Evolutionary conservation across 2,797 vertebrate genomes (phyloP), one percentile per base, ranked within the genome.

Genomic region (Apogon talboti): DNA sequence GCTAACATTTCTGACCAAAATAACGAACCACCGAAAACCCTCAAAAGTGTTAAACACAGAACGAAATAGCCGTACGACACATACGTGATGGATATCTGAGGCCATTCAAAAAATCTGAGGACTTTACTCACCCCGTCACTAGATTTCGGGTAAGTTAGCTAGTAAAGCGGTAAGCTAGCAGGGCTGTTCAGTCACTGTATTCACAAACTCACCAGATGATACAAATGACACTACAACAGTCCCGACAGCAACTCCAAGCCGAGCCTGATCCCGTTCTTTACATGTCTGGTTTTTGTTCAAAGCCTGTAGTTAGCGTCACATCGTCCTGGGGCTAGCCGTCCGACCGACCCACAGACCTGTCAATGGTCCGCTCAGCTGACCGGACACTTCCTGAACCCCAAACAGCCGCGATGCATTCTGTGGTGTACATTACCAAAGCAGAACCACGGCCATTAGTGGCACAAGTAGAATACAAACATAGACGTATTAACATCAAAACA

Each of bases 331-430:
- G 24, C 24, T 5, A 28, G 24, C 24, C 24, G 24, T 28, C 1
- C 1, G 24, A 28, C 24, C 3, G 24, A 28, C 24, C 24, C 24
- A 28, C 24, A 28, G 24, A 63, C 24, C 68, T 64, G 79, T 65
- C 62, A 54, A 56, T 6, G 53, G 15, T 44, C 1, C 59, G 0
- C 74, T 76, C 82, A 72, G 85, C 82, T 78, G 82, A 75, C 50
- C 38, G 47, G 54, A 12, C 72, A 64, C 85, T 87, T 89, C 89
- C 89, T 79, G 80, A 30, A 71, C 53, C 51, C 38, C 41, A 11
- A 19, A 1, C 12, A 47, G 46, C 12, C 2, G 15, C 55, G 10
- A 43, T 1, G 44, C n/a, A 35, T 5, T 41, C 49, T 46, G 11
- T 1, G 21, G 14, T 28, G 2, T 28, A 28, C 6, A 16, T 6